Evolutionary conservation across 2,113 vertebrate genomes (phyloP), one percentile per base, ranked within the genome.

Genomic region (Dissostichus mawsoni): DNA sequence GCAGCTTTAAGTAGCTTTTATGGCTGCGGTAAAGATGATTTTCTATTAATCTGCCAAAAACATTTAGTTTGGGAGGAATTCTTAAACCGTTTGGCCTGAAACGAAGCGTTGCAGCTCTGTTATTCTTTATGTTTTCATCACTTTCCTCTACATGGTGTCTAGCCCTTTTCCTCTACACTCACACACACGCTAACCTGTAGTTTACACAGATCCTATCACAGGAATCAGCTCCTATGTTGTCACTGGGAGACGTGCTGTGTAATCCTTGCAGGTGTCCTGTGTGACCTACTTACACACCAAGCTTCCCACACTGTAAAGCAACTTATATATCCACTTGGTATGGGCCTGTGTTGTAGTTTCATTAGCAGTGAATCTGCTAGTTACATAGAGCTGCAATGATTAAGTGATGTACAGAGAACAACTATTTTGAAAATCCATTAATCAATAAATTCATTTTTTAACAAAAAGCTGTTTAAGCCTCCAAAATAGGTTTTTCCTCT

Each of bases 201-300:
- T 66, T 72, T 73, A 25, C 57, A 7, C 25, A 36, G 67, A 58
- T 47, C 20, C 25, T 47, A 53, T 83, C 66, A 63, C n/a, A 75
- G 53, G 48, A 71, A 20, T 74, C 68, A 16, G 36, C 47, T 8
- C 3, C 62, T 17, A 5, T 65, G 80, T 59, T 75, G 53, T 78
- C 81, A n/a, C 69, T 69, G 57, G 18, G 61, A n/a, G 45, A 55
- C 81, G 45, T 63, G 56, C 82, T 57, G 72, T 44, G 78, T 52
- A 47, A 79, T 83, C 74, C 65, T 73, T 55, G 70, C 48, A 76
- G 85, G 87, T 86, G 83, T 79, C 86, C 71, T 73, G 62, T n/a
- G 18, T 78, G 85, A 78, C 90, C 80, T 80, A 83, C 86, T 83
- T 88, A 36, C 45, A 75, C 62, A 36, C n/a, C 11, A 23, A 41